These are phyloP conservation scores for Protosalanx chinensis DNA, from an alignment of 2,797 vertebrate genomes.

Conservation along the genomic window DNA sequence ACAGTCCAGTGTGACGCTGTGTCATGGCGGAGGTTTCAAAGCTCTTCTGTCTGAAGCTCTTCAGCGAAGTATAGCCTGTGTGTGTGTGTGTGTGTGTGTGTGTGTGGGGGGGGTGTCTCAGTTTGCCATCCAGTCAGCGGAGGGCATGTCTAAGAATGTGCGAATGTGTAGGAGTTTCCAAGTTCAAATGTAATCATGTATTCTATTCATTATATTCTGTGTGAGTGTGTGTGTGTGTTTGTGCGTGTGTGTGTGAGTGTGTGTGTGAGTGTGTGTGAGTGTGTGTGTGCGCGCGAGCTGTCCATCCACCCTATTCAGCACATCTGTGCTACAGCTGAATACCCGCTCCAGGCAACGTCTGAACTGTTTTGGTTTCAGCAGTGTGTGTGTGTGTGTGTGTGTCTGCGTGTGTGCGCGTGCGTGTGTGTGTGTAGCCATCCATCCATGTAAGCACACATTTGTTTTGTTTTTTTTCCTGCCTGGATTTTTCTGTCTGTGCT, in stretches of 20 bases:
- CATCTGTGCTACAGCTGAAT: conserved; percentile 78
- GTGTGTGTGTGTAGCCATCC: background rate
- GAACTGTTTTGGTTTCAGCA: conserved; percentile 64
- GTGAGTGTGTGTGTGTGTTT: conserved; percentile 9
- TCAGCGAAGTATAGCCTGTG: background rate
- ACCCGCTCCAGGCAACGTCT: conserved; percentile 54
- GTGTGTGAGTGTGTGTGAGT: conserved; percentile 20
- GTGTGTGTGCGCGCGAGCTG: conserved; percentile 27
- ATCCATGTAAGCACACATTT: background rate
- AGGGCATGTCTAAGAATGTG: conserved; percentile 19
- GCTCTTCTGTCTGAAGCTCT: background rate
- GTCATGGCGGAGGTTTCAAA: too few species aligned
- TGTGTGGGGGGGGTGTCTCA: conserved; percentile 22
- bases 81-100: background rate
- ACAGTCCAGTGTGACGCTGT: background rate
- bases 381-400: conserved; percentile 38
- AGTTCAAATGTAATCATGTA: too few species aligned
- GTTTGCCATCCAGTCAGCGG: conserved; percentile 18
- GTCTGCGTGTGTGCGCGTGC: conserved; percentile 5
- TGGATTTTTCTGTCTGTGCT: too few species aligned
- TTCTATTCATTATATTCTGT: too few species aligned
- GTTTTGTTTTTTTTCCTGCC: too few species aligned
- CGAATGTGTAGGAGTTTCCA: conserved; percentile 6
- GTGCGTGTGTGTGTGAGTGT: conserved; percentile 35
- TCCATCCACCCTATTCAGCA: conserved; percentile 52